Evolutionary conservation across 1,140 invertebrate species (phyloP), one percentile per base, ranked within the genome.

Genomic region (Drosophila sturtevanti): DNA sequence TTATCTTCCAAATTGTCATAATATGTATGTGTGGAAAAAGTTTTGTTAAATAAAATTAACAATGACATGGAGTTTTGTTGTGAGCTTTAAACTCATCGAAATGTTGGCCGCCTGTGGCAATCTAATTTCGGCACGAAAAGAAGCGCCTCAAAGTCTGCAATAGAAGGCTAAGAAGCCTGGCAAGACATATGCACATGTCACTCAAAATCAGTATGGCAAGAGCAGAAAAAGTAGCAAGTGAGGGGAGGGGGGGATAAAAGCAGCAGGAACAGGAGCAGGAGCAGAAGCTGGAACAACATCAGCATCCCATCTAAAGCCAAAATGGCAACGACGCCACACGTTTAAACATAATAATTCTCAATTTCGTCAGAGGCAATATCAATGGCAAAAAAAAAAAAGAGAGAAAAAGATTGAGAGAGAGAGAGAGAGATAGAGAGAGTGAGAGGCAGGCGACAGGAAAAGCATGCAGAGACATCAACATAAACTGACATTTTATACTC

Each of bases 321-420:
- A 71, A 85, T 70, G 77, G 77, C 76, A 62, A 31, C 61, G 68
- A 75, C 75, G 64, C 72, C 75, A 77, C 82, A 86, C 84, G 79
- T 84, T 87, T 87, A 87, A 89, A 87, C 82, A 89, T 89, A 87
- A 89, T 87, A 87, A 87, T 87, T 87, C 82, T 87, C 79, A 87
- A 87, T 87, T 87, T 89, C 84, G 84, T 89, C 84, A 82, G 41
- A 48, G 41, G 76, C 82, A 72, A 79, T 87, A 87, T 89, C 82
- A 86, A 86, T 86, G 81, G 77, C 77, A 77, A n/a, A n/a, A n/a
- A n/a, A n/a, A n/a, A n/a, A n/a, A n/a, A n/a, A n/a, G n/a, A n/a
- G 48, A 56, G 31, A n/a, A 38, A 48, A 52, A 70, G 73, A 64
- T 51, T 44, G 59, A n/a, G 31, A 21, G 35, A 11, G 4, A n/a